Conservation (phyloP, 2,888 invertebrate genomes). For the Kuschelorhynchus macadamiae region DNA sequence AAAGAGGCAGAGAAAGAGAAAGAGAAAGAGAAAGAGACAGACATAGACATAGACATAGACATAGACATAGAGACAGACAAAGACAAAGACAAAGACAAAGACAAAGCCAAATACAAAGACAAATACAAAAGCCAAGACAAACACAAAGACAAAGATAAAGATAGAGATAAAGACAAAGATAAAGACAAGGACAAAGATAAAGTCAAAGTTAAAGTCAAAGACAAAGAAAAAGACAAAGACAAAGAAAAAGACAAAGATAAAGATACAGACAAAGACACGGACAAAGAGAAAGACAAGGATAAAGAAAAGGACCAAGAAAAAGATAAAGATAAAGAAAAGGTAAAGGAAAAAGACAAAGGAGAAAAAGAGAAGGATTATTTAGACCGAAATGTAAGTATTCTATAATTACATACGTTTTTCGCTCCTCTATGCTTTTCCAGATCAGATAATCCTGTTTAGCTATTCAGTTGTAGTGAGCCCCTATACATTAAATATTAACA, state of each 20-base stretch:
- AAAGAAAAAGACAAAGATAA: conserved; percentile 52
- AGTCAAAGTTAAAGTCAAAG: conserved; percentile 62
- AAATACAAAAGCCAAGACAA: conserved; percentile 60
- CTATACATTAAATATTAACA: too few species aligned
- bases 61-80: conserved; percentile 63
- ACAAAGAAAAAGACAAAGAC: conserved; percentile 63
- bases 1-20: conserved; percentile 64
- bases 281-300: conserved; percentile 63
- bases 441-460: too few species aligned
- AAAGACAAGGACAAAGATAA: conserved; percentile 52
- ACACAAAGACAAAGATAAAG: conserved; percentile 63
- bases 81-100: conserved; percentile 53
- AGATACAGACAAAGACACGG: conserved; percentile 63
- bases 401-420: too few species aligned
- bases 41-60: conserved; percentile 64
- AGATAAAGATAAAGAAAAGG: conserved; percentile 54
- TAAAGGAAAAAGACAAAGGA: conserved; percentile 62
- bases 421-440: too few species aligned
- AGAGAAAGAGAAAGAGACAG: conserved; percentile 53
- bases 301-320: too few species aligned
- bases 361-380: conserved; percentile 61
- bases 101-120: conserved; percentile 64
- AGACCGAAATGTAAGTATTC: conserved; percentile 34
- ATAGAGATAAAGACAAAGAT: conserved; percentile 64
- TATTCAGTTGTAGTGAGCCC: too few species aligned